Evolutionary conservation across 2,113 vertebrate species (phyloP).

Genomic region (Heloderma charlesbogerti): DNA sequence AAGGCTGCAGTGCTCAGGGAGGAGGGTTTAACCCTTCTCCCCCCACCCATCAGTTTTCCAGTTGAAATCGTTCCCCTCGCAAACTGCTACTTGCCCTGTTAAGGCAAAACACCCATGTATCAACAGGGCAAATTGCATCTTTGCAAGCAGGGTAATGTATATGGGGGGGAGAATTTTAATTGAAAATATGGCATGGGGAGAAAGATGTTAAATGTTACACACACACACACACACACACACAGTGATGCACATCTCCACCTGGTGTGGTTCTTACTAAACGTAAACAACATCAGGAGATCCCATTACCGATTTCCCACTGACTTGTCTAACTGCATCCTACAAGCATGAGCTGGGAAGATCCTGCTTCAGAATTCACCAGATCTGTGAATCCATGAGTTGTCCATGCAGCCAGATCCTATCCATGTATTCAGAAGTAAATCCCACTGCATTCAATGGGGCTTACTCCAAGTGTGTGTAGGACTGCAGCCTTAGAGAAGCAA

Average conservation of each 20-base stretch:
- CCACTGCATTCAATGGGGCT: neutral
- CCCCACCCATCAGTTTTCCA: neutral
- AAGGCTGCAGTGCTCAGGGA: neutral
- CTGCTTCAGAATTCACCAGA: neutral
- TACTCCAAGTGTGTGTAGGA: neutral
- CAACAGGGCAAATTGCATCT: neutral
- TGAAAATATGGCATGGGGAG: neutral
- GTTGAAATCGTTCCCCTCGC: neutral
- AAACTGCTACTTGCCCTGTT: neutral
- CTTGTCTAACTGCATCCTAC: neutral
- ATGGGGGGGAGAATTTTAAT: neutral
- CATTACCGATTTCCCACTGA: neutral
- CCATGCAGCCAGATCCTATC: neutral
- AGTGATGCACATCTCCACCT: neutral
- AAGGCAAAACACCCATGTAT: neutral
- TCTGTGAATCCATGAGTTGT: neutral
- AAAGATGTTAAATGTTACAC: neutral
- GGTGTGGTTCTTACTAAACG: neutral
- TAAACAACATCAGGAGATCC: neutral
- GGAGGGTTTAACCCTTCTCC: neutral
- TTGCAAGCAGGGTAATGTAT: too few species aligned
- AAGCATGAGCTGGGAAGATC: neutral
- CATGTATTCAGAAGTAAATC: neutral
- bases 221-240: neutral
- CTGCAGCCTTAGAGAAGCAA: neutral